Percentiles rank a stretch among this genome's conserved stretches.
phyloP scores from a whole-genome alignment of 2,797 vertebrate genomes.

The Sebastes kiyomatsui region DNA sequence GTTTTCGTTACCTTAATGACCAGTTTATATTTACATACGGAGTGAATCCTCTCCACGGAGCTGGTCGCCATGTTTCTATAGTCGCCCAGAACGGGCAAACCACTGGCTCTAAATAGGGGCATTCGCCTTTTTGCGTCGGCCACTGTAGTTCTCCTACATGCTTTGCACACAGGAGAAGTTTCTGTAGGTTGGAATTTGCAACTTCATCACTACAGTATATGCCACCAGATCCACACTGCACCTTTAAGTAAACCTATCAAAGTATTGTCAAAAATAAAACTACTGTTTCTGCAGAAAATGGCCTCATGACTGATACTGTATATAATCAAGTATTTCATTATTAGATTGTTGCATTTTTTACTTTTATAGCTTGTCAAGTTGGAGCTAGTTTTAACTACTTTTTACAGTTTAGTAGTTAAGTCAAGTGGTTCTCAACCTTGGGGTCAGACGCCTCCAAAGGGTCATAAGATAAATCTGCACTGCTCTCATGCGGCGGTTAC shows the following conservation, averaged over 20 bases:
- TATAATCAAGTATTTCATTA: background rate
- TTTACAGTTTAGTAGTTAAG: background rate
- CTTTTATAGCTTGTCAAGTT: background rate
- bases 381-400: background rate
- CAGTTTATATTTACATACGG: too few species aligned
- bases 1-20: too few species aligned
- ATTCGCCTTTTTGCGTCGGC: too few species aligned
- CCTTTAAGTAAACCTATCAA: background rate
- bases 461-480: background rate
- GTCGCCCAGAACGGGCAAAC: too few species aligned
- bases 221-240: too few species aligned
- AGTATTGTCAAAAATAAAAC: background rate
- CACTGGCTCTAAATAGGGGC: too few species aligned
- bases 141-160: too few species aligned
- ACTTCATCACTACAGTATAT: too few species aligned
- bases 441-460: background rate
- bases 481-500: rapidly evolving
- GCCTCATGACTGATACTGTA: background rate
- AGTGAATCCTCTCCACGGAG: too few species aligned
- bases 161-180: too few species aligned
- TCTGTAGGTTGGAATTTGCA: too few species aligned
- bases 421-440: background rate
- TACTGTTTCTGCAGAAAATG: background rate
- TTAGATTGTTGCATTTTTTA: background rate
- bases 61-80: too few species aligned